Percentiles rank a stretch among this genome's conserved stretches.
Evolutionary conservation across 2,113 vertebrate genomes (phyloP).

Genomic region (Balaeniceps rex): DNA sequence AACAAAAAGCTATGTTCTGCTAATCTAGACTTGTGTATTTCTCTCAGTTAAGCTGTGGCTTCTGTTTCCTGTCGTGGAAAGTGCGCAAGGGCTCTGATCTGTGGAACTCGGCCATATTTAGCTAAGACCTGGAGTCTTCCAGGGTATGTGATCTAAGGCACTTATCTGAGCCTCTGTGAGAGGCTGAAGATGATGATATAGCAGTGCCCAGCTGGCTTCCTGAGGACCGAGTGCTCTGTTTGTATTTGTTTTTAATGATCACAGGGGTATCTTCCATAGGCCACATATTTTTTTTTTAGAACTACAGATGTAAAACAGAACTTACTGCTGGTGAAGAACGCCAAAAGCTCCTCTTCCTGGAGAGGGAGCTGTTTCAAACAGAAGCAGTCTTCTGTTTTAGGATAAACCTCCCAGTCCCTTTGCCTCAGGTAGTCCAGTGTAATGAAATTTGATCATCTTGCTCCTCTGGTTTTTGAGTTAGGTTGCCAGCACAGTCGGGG

Average conservation of each 20-base stretch:
- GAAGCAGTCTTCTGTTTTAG: background rate
- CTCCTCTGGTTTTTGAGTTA: background rate
- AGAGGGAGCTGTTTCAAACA: background rate
- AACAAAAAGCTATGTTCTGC: background rate
- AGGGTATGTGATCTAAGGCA: background rate
- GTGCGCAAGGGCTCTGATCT: background rate
- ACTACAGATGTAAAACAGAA: background rate
- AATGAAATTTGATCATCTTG: background rate
- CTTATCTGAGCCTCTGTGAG: background rate
- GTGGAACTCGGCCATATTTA: background rate
- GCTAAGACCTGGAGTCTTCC: background rate
- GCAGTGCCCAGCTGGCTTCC: background rate
- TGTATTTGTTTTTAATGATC: background rate
- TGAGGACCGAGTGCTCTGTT: background rate
- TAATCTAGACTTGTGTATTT: background rate
- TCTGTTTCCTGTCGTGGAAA: background rate
- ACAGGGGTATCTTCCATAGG: background rate
- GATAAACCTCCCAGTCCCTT: background rate
- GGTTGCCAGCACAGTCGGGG: background rate
- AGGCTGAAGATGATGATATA: background rate
- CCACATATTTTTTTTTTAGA: background rate
- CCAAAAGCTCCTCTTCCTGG: background rate
- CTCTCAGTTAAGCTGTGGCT: background rate
- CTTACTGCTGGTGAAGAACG: background rate
- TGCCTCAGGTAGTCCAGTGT: background rate